Base-by-base conservation (phyloP, 2,797 vertebrate species). In the Tragopan temminckii region DNA sequence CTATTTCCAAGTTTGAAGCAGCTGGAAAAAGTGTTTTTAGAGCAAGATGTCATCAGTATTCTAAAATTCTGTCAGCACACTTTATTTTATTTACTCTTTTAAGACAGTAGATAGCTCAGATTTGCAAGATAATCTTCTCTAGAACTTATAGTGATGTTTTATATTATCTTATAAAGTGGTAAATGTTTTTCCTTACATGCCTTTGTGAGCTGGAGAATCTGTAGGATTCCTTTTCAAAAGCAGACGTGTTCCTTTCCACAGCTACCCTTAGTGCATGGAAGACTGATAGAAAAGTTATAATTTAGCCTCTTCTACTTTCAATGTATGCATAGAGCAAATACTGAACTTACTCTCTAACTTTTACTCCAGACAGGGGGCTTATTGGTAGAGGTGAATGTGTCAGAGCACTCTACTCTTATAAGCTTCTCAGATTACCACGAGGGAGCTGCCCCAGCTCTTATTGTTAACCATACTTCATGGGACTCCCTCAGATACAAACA, bases 391-490 rank as follows among this genome's bases (percentile, higher is more conserved):
- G 97, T 99, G 78, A 99, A 98, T 82, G 97, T 98, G 76, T 98
- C 98, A 0, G 98, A 99, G 35, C 98, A 99, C 91, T 99, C 99
- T 17, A 98, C 98, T 15, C 81, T 99, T 71, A 98, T 99, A 94
- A 98, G 97, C 76, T 99, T 99, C 96, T 98, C 93, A 0, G 98
- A 99, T 95, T 99, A 99, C 90, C 98, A 99, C 1, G 98, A 99
- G 57, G 99, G 99, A 61, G 98, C 98, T 19, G 99, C 99, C 52
- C 99, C 99, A 7, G 99, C 98, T 19, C 97, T 99, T 48, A 97
- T 99, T 85, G 97, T 99, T 57, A 99, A 99, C 96, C 99, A 99
- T 76, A 99, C 99, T 0, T 97, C 98, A 1, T 98, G 98, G 97
- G 97, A 97, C 11, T 85, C 88, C 31, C 95, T 99, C 79, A 97